Conservation (phyloP, 2,888 invertebrate genomes). For the Cecidostiba fungosa region DNA sequence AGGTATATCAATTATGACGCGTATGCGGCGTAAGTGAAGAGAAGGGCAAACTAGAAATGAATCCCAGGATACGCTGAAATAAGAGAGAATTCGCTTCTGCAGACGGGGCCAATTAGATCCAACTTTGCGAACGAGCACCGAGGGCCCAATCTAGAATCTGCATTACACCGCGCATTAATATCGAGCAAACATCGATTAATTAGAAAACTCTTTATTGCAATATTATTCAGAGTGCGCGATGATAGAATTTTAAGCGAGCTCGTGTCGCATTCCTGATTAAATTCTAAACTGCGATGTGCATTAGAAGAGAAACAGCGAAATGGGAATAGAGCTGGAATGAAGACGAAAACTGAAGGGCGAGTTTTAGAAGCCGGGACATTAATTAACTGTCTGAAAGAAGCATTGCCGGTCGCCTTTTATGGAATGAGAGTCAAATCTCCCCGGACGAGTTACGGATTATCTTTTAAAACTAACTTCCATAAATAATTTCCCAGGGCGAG, state of each 20-base stretch:
- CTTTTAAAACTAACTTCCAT: slow-evolving; percentile 69
- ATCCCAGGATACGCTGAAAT: slow-evolving; percentile 53
- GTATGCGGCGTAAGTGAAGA: not conserved
- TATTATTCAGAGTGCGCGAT: not conserved
- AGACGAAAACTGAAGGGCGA: not conserved
- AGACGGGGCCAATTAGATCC: slow-evolving; percentile 68
- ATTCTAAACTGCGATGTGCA: not conserved
- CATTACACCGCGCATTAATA: not conserved
- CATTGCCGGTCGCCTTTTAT: slow-evolving; percentile 20
- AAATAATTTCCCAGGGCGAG: slow-evolving; percentile 66
- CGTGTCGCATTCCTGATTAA: not conserved
- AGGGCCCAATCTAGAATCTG: slow-evolving; percentile 54
- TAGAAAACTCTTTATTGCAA: not conserved
- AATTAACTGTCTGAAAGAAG: slow-evolving; percentile 40
- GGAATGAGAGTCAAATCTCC: slow-evolving; percentile 32
- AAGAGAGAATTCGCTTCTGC: slow-evolving; percentile 56
- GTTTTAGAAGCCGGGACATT: slow-evolving; percentile 19
- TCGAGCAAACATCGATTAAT: not conserved
- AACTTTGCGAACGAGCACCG: slow-evolving; percentile 67
- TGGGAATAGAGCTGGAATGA: not conserved
- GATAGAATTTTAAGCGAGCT: not conserved
- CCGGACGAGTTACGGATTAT: slow-evolving; percentile 51
- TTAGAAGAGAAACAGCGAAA: not conserved
- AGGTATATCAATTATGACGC: slow-evolving; percentile 24
- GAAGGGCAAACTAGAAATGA: slow-evolving; percentile 41